Percentiles rank a stretch among this genome's conserved stretches.
Evolutionary conservation across 2,888 invertebrate species (phyloP).

Genomic region (Sarcophaga carnaria): DNA sequence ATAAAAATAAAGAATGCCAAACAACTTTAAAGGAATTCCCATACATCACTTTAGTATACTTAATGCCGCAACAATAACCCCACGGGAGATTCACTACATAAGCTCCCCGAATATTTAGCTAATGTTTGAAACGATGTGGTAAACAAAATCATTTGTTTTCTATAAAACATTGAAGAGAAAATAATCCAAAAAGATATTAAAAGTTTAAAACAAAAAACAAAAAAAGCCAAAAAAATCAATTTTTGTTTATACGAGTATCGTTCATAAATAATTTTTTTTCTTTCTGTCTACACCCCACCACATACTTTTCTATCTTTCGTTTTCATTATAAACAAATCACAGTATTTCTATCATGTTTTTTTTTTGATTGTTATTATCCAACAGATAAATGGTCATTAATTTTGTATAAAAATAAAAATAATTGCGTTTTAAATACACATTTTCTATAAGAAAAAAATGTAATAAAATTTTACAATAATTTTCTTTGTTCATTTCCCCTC

Average conservation of each 20-base stretch:
- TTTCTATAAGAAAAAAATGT: not conserved
- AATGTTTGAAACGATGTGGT: too few relatives aligned
- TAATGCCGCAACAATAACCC: not conserved
- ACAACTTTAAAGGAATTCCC: not conserved
- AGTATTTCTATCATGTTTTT: not conserved
- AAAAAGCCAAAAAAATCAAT: too few relatives aligned
- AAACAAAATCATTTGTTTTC: too few relatives aligned
- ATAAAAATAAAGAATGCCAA: too few relatives aligned
- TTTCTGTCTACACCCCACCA: too few relatives aligned
- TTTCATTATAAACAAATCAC: not conserved
- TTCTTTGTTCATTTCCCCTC: not conserved
- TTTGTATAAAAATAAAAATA: slow-evolving; percentile 1
- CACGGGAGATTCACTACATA: not conserved
- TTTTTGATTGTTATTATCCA: not conserved
- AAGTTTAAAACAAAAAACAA: too few relatives aligned
- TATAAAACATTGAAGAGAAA: too few relatives aligned
- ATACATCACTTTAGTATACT: slow-evolving; percentile 8
- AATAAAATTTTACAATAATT: not conserved
- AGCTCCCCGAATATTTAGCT: too few relatives aligned
- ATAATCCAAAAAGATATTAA: too few relatives aligned
- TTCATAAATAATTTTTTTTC: too few relatives aligned
- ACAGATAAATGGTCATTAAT: slow-evolving; percentile 9
- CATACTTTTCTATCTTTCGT: not conserved
- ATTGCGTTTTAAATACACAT: not conserved
- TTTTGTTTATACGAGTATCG: too few relatives aligned